These are phyloP conservation scores for Cephus sareptanus DNA, from an alignment of 2,888 invertebrate genomes.

Conservation along the genomic window DNA sequence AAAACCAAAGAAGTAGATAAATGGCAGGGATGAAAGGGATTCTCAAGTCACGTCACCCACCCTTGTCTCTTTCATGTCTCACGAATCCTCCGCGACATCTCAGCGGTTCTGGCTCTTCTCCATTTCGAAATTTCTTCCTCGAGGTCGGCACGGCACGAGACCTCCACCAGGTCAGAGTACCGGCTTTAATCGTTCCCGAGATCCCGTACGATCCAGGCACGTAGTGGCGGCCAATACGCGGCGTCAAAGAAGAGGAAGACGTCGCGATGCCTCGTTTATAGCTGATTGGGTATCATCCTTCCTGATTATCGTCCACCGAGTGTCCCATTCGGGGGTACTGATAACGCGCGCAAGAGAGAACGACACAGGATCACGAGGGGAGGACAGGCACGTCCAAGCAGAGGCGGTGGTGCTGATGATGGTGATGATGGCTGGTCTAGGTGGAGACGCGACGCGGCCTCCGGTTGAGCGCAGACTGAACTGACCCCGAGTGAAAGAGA, in stretches of 20 bases:
- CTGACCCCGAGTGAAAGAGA: constrained; percentile 45
- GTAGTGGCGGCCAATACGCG: not conserved
- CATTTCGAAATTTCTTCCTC: constrained; percentile 31
- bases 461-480: constrained; percentile 58
- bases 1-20: not conserved
- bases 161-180: not conserved
- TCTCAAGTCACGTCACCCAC: constrained; percentile 38
- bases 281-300: not conserved
- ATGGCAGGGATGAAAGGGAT: not conserved
- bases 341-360: not conserved
- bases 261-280: not conserved
- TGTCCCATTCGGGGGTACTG: not conserved
- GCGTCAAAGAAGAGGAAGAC: not conserved
- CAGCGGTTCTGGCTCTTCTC: constrained; percentile 39
- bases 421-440: constrained; percentile 30
- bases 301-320: not conserved
- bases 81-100: constrained; percentile 50
- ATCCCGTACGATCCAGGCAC: not conserved
- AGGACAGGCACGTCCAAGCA: not conserved
- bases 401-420: constrained; percentile 10
- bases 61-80: constrained; percentile 58
- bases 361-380: not conserved
- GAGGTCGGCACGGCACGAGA: constrained; percentile 21
- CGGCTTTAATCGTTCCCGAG: constrained; percentile 1
- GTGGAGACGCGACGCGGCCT: constrained; percentile 37